These are phyloP conservation scores for Trichomalopsis sarcophagae DNA, from an alignment of 1,140 invertebrate species.

Conservation along the genomic window DNA sequence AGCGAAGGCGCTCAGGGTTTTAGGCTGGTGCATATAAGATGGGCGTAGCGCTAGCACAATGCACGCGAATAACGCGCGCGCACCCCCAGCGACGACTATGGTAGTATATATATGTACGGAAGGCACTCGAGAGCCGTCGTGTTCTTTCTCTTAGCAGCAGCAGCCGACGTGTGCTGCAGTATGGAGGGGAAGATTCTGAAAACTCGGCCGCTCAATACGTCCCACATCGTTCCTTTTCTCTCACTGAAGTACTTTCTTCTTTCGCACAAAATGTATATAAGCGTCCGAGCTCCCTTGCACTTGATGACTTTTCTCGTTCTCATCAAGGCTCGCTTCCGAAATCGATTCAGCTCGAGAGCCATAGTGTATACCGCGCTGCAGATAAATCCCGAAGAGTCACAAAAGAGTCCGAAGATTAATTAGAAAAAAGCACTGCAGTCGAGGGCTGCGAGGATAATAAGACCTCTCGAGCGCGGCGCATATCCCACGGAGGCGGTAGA, in stretches of 20 bases:
- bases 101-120: constrained; percentile 47
- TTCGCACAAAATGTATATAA: not conserved
- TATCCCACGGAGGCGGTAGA: not conserved
- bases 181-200: constrained; percentile 62
- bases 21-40: constrained; percentile 67
- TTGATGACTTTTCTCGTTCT: not conserved
- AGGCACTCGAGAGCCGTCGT: constrained; percentile 30
- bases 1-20: constrained; percentile 38
- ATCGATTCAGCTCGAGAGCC: not conserved
- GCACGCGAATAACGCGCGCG: constrained; percentile 24
- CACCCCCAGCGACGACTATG: constrained; percentile 53
- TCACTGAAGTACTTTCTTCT: constrained; percentile 26
- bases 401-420: constrained; percentile 39
- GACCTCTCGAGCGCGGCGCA: constrained; percentile 24
- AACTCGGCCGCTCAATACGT: constrained; percentile 64
- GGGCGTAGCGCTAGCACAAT: constrained; percentile 58
- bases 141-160: constrained; percentile 16
- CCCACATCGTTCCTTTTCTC: constrained; percentile 56
- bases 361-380: not conserved
- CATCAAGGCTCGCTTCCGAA: not conserved
- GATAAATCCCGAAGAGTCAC: constrained; percentile 9
- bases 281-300: not conserved
- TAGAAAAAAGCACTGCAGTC: constrained; percentile 19
- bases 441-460: not conserved
- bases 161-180: not conserved